Conservation (phyloP, 2,888 invertebrate genomes). For the Parochlus steinenii region DNA sequence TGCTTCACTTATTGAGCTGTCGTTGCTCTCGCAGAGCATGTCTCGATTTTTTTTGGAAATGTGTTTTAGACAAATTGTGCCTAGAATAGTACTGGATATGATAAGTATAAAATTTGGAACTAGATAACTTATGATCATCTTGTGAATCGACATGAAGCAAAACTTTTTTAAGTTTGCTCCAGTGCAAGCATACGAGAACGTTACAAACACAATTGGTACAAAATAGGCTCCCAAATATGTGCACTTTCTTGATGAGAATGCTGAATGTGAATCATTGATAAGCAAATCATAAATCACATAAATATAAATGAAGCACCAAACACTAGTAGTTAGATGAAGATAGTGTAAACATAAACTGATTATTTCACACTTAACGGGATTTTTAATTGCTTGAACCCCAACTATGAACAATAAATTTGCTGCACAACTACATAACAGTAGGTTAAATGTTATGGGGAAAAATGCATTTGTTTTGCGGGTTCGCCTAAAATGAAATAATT, state of each 20-base stretch:
- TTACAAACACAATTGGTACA: conserved; percentile 43
- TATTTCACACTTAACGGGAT: conserved; percentile 44
- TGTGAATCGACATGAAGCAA: conserved; percentile 62
- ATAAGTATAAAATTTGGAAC: conserved; percentile 51
- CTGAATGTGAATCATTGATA: conserved; percentile 31
- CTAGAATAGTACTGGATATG: conserved; percentile 41
- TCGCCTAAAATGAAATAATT: conserved; percentile 14
- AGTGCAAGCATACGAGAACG: conserved; percentile 42
- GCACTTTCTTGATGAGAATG: no score
- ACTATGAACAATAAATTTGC: conserved; percentile 47
- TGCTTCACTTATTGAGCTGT: conserved; percentile 13
- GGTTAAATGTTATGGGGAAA: conserved; percentile 40
- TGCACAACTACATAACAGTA: conserved; percentile 40
- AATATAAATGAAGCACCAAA: conserved; percentile 51
- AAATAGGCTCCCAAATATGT: conserved; percentile 44
- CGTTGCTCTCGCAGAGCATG: conserved; percentile 17
- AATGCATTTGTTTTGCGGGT: conserved; percentile 17
- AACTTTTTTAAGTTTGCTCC: conserved; percentile 53
- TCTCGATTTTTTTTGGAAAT: conserved; percentile 21
- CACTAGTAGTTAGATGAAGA: conserved; percentile 47
- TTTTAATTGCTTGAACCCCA: conserved; percentile 49
- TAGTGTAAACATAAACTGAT: conserved; percentile 52
- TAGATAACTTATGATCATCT: conserved; percentile 61
- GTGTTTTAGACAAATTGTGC: conserved; percentile 36
- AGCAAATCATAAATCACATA: conserved; percentile 42